Percentiles rank a stretch among this genome's conserved stretches.
These are phyloP conservation scores for Poecile atricapillus DNA, from an alignment of 2,113 vertebrate genomes.

Conservation along the genomic window DNA sequence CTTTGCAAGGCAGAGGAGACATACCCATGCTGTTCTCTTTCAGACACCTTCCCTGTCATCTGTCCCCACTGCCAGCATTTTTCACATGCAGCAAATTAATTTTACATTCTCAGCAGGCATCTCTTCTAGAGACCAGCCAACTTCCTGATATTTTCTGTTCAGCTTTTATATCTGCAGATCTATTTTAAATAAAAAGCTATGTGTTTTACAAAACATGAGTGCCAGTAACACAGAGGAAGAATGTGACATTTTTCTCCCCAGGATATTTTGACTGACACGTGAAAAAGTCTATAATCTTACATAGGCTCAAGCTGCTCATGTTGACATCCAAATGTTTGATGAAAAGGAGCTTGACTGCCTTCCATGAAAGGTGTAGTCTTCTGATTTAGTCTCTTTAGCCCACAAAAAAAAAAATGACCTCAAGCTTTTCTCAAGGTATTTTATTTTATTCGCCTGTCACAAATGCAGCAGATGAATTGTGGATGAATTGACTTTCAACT, in stretches of 20 bases:
- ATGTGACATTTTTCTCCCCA: conserved; percentile 66
- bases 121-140: conserved; percentile 48
- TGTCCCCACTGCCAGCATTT: conserved; percentile 49
- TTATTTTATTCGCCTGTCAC: conserved; percentile 5
- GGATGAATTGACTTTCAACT: not conserved
- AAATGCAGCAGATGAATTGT: not conserved
- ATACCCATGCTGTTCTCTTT: not conserved
- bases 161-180: conserved; percentile 53
- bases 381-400: not conserved
- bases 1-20: not conserved
- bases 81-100: conserved; percentile 54
- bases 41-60: conserved; percentile 32
- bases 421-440: not conserved
- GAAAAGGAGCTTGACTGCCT: conserved; percentile 35
- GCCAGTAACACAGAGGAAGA: conserved; percentile 47
- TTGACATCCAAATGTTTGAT: conserved; percentile 56
- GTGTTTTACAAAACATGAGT: conserved; percentile 57
- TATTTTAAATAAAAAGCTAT: conserved; percentile 60
- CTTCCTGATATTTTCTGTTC: conserved; percentile 43
- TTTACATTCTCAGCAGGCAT: conserved; percentile 51
- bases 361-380: conserved; percentile 41
- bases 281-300: conserved; percentile 63
- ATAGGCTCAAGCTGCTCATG: conserved; percentile 58
- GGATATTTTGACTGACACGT: conserved; percentile 66
- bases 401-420: not conserved